These are phyloP conservation scores for Scaptomyza caliginosa DNA, from an alignment of 2,888 invertebrate species.

Conservation along the genomic window DNA sequence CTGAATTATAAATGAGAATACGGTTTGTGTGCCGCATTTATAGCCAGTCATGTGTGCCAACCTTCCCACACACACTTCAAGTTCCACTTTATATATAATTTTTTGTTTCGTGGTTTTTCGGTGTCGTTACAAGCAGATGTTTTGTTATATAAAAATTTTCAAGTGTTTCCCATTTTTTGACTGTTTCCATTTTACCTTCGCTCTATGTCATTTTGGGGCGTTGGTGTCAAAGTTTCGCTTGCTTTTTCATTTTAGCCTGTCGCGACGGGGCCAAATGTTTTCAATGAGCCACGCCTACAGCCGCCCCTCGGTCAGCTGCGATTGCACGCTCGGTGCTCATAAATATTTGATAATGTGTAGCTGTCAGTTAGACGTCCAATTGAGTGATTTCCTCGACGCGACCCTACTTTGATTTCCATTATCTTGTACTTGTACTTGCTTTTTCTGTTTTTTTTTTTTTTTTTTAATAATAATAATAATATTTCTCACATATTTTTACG, in stretches of 20 bases:
- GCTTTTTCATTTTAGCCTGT: not conserved
- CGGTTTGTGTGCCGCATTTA: constrained; percentile 47
- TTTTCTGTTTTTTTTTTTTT: not conserved
- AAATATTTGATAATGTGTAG: constrained; percentile 76
- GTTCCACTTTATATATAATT: not conserved
- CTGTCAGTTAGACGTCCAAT: constrained; percentile 75
- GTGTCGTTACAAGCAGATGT: constrained; percentile 56
- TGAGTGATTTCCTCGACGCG: constrained; percentile 62
- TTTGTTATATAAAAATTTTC: constrained; percentile 49
- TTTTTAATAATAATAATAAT: constrained; percentile 49
- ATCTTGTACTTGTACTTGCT: not conserved
- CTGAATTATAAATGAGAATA: constrained; percentile 75
- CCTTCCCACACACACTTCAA: not conserved
- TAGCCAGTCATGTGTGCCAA: constrained; percentile 64
- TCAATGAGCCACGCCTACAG: constrained; percentile 57
- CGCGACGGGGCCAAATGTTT: constrained; percentile 61
- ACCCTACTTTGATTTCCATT: constrained; percentile 33
- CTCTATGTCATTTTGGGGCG: constrained; percentile 55
- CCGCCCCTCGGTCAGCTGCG: constrained; percentile 40
- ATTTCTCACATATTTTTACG: constrained; percentile 52
- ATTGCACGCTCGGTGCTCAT: constrained; percentile 40
- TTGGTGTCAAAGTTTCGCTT: constrained; percentile 67
- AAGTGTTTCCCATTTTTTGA: constrained; percentile 11
- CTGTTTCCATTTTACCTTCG: not conserved
- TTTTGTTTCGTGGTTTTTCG: constrained; percentile 5